These are phyloP conservation scores for Eidolon helvum DNA, from an alignment of 2,113 vertebrate species.

Conservation along the genomic window DNA sequence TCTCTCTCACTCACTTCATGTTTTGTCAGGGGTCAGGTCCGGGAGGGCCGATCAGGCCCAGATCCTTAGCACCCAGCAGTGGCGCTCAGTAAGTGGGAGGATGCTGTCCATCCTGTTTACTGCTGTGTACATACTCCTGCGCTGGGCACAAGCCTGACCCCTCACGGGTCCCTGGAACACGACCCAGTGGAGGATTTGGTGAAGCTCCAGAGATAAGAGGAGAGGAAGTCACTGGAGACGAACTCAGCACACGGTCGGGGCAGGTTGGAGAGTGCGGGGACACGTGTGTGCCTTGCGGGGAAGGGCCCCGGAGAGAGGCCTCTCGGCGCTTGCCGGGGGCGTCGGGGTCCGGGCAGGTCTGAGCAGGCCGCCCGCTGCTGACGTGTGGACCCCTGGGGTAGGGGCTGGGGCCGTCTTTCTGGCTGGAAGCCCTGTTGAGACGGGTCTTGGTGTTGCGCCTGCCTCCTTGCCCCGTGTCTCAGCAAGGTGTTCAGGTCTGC, in stretches of 20 bases:
- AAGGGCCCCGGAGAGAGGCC: neutral
- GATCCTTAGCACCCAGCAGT: neutral
- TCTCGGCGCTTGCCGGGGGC: fast-evolving
- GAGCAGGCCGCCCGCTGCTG: neutral
- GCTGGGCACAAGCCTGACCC: neutral
- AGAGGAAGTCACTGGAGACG: neutral
- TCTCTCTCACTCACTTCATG: neutral
- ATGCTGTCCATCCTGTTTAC: no score
- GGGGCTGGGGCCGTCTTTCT: neutral
- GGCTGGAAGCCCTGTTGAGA: neutral
- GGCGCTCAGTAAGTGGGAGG: no score
- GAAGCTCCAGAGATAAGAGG: neutral
- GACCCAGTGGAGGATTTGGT: neutral
- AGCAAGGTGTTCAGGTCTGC: fast-evolving
- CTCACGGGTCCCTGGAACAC: neutral
- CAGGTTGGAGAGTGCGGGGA: neutral
- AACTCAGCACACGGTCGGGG: neutral
- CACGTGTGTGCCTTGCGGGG: neutral
- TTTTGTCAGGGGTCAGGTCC: neutral
- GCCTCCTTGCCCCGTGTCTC: neutral
- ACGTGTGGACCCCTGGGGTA: fast-evolving
- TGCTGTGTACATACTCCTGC: neutral
- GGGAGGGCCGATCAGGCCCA: neutral
- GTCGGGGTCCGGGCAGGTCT: fast-evolving
- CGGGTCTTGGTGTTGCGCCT: neutral